Percentiles rank a stretch among this genome's conserved stretches.
Evolutionary conservation across 2,888 invertebrate genomes (phyloP).

Genomic region (Mythimna pallens): DNA sequence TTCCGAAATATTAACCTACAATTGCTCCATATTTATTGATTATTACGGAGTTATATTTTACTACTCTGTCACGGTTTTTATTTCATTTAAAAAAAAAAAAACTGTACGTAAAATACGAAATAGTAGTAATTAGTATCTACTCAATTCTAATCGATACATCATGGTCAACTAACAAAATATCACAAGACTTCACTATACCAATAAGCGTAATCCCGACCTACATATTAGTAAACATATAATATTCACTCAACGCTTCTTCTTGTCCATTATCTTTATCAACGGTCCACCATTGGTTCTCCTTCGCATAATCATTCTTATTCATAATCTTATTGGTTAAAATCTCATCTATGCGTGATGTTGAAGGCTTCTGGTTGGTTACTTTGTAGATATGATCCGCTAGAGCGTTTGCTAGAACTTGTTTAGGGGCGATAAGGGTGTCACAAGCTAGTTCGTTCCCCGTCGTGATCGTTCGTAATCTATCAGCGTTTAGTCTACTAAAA

Average conservation of each 20-base stretch:
- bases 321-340: constrained; percentile 87
- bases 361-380: constrained; percentile 89
- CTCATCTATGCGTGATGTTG: constrained; percentile 85
- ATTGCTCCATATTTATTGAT: too few species aligned
- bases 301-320: constrained; percentile 69
- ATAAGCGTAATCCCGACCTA: constrained; percentile 63
- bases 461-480: constrained; percentile 82
- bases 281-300: constrained; percentile 86
- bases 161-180: constrained; percentile 41
- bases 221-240: constrained; percentile 80
- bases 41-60: too few species aligned
- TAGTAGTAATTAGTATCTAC: too few species aligned
- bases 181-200: constrained; percentile 46
- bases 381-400: constrained; percentile 88
- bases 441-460: constrained; percentile 79
- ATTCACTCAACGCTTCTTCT: constrained; percentile 80
- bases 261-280: constrained; percentile 79
- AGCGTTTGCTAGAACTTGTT: constrained; percentile 85
- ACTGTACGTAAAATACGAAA: too few species aligned
- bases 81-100: too few species aligned
- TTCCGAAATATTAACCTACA: too few species aligned
- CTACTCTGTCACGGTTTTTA: too few species aligned
- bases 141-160: neutral
- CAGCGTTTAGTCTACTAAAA: constrained; percentile 86
- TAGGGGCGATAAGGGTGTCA: constrained; percentile 86